Conservation (phyloP, 2,888 invertebrate species). For the Andrena trimmerana region DNA sequence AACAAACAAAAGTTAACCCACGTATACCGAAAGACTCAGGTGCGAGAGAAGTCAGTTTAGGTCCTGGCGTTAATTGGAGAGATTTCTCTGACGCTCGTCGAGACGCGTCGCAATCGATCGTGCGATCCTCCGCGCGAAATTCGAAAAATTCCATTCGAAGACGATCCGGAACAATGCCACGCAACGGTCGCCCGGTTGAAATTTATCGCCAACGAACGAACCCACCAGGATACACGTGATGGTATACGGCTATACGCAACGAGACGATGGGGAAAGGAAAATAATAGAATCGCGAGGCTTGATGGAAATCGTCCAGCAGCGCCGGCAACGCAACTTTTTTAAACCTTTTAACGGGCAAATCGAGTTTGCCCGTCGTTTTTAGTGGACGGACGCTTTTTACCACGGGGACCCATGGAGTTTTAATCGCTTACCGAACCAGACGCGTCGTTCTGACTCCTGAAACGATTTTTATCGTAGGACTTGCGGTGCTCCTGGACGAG, state of each 20-base stretch:
- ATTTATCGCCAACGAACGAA: conserved; percentile 49
- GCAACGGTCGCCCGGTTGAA: conserved; percentile 24
- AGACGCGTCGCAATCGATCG: conserved; percentile 59
- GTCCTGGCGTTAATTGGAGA: conserved; percentile 74
- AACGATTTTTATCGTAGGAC: conserved; percentile 17
- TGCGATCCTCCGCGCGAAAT: conserved; percentile 56
- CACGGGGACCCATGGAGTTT: conserved; percentile 37
- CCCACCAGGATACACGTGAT: conserved; percentile 55
- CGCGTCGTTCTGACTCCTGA: conserved; percentile 7
- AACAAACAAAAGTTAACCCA: conserved; percentile 75
- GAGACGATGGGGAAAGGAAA: conserved; percentile 10
- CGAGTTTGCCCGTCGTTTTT: conserved; percentile 41
- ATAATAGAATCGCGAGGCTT: not conserved
- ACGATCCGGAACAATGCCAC: not conserved
- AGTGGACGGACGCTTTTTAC: conserved; percentile 38
- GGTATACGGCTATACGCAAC: conserved; percentile 62
- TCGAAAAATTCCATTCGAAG: not conserved
- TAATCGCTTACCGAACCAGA: conserved; percentile 34
- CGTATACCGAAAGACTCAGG: conserved; percentile 85
- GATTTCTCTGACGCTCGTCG: conserved; percentile 63
- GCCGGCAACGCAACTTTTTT: conserved; percentile 31
- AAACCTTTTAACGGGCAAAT: conserved; percentile 57
- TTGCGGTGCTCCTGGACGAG: conserved; percentile 3
- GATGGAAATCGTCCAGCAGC: conserved; percentile 29
- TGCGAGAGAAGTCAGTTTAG: conserved; percentile 77